phyloP scores from a whole-genome alignment of 1,140 invertebrate genomes.

The Chironomus tepperi region DNA sequence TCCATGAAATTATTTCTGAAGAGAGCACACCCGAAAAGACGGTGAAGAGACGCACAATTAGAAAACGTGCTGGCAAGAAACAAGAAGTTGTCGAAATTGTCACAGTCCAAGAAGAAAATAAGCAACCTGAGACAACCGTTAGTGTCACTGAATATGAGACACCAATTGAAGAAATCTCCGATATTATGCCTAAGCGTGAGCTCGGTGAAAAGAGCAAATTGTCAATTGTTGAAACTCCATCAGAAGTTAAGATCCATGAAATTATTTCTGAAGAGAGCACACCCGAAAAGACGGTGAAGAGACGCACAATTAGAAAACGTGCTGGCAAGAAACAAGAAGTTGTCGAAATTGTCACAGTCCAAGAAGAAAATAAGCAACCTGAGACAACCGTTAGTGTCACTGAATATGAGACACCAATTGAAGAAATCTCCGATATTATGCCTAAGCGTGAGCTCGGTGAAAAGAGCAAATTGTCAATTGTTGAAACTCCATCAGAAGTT shows the following conservation, averaged over 20 bases:
- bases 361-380: conserved; percentile 32
- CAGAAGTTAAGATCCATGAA: conserved; percentile 27
- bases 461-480: conserved; percentile 26
- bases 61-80: conserved; percentile 33
- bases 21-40: conserved; percentile 31
- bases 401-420: conserved; percentile 32
- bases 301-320: conserved; percentile 29
- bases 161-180: conserved; percentile 28
- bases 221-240: conserved; percentile 30
- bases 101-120: conserved; percentile 29
- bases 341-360: conserved; percentile 34
- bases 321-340: conserved; percentile 31
- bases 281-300: conserved; percentile 28
- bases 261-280: conserved; percentile 27
- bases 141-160: conserved; percentile 26
- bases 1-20: conserved; percentile 28
- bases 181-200: conserved; percentile 28
- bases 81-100: conserved; percentile 37
- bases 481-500: conserved; percentile 27
- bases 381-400: conserved; percentile 32
- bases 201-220: conserved; percentile 35
- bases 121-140: conserved; percentile 22
- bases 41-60: conserved; percentile 30
- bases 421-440: conserved; percentile 31
- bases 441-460: conserved; percentile 3